Base-by-base conservation (phyloP, 92 coral and sea anemone species). In the Palythoa grandiflora region DNA sequence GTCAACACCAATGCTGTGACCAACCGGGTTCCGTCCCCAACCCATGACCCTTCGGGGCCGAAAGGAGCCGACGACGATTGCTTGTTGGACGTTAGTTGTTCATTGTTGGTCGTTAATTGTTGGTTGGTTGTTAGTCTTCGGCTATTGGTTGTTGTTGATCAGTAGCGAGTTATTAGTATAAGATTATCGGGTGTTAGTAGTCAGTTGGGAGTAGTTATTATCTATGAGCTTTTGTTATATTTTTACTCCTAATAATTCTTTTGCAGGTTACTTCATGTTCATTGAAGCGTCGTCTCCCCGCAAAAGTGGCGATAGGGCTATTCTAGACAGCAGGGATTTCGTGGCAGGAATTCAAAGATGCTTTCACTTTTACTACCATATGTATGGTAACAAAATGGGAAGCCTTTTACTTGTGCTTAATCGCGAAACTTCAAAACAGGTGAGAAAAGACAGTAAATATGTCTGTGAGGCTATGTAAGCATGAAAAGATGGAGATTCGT, bases 251-350 rank as follows among this genome's bases (percentile, higher is more conserved):
- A 38, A 10, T 12, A 21, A 47, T 4, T 37, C 6, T 21, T 80
- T 65, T 47, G 14, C 75, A 94, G 98, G 98, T 40, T 89, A 84
- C 80, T 96, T 94, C 66, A 79, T 94, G 94, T 94, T 90, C 80
- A 96, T 96, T n/a, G 98, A 96, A 60, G 85, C 98, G 8, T 94
- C 98, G 6, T 96, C 94, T 9, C 98, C 96, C 1, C 96, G 98
- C 6, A 12, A 51, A 2, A 39, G 40, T 21, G 95, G 91, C 14
- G 98, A 96, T 75, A 40, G 3, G 4, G 98, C 98, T 38, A 65
- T 90, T 50, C 77, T 96, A 14, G 92, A 88, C 73, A 96, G 98
- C 86, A 91, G 89, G 55, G 78, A 38, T 11, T 96, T 86, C 86
- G 87, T 92, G 10, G 86, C 90, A 9, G 28, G 88, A 72, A 19